phyloP scores from a whole-genome alignment of 2,888 invertebrate genomes.

The Psylliodes chrysocephalus region DNA sequence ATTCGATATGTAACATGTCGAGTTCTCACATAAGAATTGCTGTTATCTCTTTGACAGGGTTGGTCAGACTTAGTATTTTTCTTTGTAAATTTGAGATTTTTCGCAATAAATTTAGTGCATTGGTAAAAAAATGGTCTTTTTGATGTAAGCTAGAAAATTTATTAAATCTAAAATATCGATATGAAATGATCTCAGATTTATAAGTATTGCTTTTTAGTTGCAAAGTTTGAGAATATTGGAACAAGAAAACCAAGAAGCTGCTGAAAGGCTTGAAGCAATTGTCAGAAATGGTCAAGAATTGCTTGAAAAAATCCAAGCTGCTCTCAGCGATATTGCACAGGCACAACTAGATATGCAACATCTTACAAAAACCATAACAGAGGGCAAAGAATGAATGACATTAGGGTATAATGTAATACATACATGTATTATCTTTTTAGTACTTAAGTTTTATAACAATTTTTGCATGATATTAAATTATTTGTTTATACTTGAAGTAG shows the following conservation, averaged over 20 bases:
- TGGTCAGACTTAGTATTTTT: too few species aligned
- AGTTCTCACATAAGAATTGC: too few species aligned
- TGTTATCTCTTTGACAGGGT: too few species aligned
- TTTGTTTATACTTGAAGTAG: not conserved
- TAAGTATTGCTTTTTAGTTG: too few species aligned
- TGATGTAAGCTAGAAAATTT: too few species aligned
- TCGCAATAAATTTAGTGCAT: too few species aligned
- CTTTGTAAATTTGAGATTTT: too few species aligned
- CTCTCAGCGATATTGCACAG: conserved; percentile 92
- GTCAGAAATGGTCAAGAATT: conserved; percentile 88
- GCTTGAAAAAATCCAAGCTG: conserved; percentile 88
- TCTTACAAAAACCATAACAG: conserved; percentile 55
- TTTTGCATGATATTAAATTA: not conserved
- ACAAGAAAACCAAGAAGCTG: conserved; percentile 92
- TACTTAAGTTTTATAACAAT: not conserved
- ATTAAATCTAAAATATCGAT: too few species aligned
- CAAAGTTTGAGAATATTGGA: conserved; percentile 82
- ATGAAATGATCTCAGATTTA: too few species aligned
- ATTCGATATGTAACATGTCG: too few species aligned
- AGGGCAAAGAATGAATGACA: conserved; percentile 46
- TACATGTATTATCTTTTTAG: not conserved
- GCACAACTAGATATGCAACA: conserved; percentile 91
- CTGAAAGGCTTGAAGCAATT: conserved; percentile 84
- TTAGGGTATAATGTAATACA: not conserved
- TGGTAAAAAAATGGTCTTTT: too few species aligned